phyloP scores from a whole-genome alignment of 1,140 invertebrate genomes.

The Drosophila prosaltans region DNA sequence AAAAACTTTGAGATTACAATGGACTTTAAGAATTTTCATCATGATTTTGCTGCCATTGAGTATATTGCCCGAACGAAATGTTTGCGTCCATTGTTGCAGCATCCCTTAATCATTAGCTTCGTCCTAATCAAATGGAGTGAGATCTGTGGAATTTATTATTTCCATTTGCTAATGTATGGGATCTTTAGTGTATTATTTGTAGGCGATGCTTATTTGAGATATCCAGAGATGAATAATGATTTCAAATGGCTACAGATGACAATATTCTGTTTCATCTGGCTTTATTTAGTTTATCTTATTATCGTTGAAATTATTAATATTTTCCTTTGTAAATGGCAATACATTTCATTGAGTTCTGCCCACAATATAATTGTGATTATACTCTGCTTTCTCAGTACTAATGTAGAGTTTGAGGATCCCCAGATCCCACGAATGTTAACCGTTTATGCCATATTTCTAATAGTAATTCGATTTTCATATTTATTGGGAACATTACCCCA shows the following conservation, averaged over 20 bases:
- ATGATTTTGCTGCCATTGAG: constrained; percentile 85
- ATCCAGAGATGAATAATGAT: constrained; percentile 14
- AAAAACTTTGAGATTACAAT: constrained; percentile 87
- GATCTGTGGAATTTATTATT: constrained; percentile 87
- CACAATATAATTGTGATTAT: constrained; percentile 73
- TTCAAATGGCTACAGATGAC: background rate
- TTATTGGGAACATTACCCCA: constrained; percentile 89
- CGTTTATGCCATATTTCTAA: constrained; percentile 88
- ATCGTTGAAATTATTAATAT: constrained; percentile 78
- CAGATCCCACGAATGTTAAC: constrained; percentile 83
- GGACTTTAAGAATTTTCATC: constrained; percentile 87
- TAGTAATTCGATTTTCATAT: constrained; percentile 88
- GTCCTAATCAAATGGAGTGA: constrained; percentile 90
- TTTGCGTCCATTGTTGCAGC: constrained; percentile 87
- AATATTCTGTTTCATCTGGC: background rate
- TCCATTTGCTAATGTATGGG: constrained; percentile 88
- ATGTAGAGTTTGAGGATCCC: constrained; percentile 28
- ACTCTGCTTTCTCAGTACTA: background rate
- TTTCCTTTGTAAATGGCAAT: constrained; percentile 84
- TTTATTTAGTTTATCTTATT: constrained; percentile 83
- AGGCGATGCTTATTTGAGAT: constrained; percentile 85
- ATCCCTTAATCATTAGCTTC: constrained; percentile 90
- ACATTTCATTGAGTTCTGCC: constrained; percentile 83
- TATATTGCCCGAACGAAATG: constrained; percentile 87
- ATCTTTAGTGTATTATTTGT: constrained; percentile 87